Conservation (phyloP, 2,888 invertebrate genomes). For the Nesidiocoris tenuis region DNA sequence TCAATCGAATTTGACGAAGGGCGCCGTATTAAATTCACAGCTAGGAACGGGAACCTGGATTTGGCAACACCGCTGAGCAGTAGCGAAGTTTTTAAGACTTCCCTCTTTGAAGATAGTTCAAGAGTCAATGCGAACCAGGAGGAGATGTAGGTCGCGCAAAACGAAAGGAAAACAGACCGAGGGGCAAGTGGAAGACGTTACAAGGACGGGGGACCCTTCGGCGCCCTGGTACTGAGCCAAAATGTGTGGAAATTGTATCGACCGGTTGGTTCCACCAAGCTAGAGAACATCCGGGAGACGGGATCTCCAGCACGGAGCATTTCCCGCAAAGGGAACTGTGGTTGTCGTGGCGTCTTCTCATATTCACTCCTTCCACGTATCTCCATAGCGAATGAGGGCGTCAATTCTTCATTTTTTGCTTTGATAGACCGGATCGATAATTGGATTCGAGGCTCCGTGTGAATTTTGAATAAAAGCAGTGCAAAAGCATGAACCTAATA, state of each 20-base stretch:
- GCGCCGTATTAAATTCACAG: too few species aligned
- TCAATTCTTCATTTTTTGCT: too few species aligned
- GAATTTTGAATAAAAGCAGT: too few species aligned
- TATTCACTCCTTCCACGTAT: too few species aligned
- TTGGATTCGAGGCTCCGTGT: too few species aligned
- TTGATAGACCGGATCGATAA: too few species aligned
- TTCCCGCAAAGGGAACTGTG: not conserved
- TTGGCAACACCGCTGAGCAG: not conserved
- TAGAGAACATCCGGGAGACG: not conserved
- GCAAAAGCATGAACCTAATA: too few species aligned
- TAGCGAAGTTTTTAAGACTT: not conserved
- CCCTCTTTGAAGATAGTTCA: not conserved
- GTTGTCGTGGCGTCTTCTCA: too few species aligned
- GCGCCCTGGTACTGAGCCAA: conserved; percentile 45
- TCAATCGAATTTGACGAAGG: too few species aligned
- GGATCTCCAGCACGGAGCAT: not conserved
- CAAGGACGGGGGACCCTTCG: conserved; percentile 19
- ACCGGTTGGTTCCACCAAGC: conserved; percentile 9
- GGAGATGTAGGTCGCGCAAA: conserved; percentile 23
- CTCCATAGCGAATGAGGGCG: too few species aligned
- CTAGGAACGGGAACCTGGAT: too few species aligned
- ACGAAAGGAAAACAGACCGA: conserved; percentile 8
- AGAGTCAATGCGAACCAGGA: not conserved
- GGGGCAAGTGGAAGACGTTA: not conserved
- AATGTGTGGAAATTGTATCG: conserved; percentile 48